Conservation (phyloP, 2,113 vertebrate species). For the Ramphastos sulfuratus region DNA sequence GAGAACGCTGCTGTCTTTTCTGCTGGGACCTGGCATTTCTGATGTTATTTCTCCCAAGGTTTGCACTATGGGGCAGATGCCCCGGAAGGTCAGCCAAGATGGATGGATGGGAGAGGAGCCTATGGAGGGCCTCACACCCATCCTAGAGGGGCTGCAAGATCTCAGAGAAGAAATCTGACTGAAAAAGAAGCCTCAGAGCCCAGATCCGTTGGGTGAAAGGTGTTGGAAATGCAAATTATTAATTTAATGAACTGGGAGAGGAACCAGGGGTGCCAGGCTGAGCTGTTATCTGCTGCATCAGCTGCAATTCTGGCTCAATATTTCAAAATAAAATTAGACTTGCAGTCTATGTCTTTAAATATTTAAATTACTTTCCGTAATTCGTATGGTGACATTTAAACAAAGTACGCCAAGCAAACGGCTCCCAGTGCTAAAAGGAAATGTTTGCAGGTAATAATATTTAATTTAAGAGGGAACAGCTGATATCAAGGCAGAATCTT, state of each 20-base stretch:
- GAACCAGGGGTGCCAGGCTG: neutral
- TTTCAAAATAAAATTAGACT: slow-evolving; percentile 52
- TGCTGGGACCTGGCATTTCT: neutral
- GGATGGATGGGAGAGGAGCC: neutral
- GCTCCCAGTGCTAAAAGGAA: slow-evolving; percentile 56
- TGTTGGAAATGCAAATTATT: slow-evolving; percentile 17
- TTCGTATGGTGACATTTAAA: slow-evolving; percentile 68
- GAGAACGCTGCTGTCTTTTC: neutral
- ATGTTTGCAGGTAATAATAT: slow-evolving; percentile 59
- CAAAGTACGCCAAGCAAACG: slow-evolving; percentile 32
- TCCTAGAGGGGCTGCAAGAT: neutral
- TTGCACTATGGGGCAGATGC: neutral
- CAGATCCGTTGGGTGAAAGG: slow-evolving; percentile 11
- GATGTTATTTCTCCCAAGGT: neutral
- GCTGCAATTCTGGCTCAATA: neutral
- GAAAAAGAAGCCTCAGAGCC: neutral
- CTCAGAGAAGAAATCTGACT: neutral
- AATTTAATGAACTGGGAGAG: slow-evolving; percentile 11
- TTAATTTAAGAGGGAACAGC: slow-evolving; percentile 47
- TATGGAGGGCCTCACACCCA: neutral
- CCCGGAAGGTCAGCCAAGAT: neutral
- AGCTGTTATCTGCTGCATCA: slow-evolving; percentile 47
- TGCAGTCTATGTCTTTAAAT: slow-evolving; percentile 55
- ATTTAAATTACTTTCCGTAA: slow-evolving; percentile 65
- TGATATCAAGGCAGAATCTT: slow-evolving; percentile 44